phyloP scores from a whole-genome alignment of 2,797 vertebrate species.

The Paedocypris micromegethes region DNA sequence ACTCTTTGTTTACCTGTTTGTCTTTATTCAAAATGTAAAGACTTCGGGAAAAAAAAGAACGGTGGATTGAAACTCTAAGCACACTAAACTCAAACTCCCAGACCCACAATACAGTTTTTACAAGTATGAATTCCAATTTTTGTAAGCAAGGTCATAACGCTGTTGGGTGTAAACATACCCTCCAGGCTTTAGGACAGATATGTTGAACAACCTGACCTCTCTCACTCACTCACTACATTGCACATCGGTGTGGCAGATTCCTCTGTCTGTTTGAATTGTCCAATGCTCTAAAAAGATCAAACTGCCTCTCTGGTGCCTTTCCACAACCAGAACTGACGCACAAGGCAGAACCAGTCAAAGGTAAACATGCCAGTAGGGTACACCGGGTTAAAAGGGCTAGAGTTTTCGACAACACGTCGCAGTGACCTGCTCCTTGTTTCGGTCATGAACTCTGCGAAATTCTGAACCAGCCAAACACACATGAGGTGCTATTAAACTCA shows the following conservation, averaged over 20 bases:
- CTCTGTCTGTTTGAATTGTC: constrained; percentile 35
- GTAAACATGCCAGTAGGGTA: constrained; percentile 33
- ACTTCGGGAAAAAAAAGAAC: too few relatives aligned
- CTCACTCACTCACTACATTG: constrained; percentile 40
- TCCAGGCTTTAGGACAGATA: constrained; percentile 20
- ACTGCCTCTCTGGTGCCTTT: constrained; percentile 28
- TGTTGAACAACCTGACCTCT: constrained; percentile 34
- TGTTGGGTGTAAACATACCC: constrained; percentile 32
- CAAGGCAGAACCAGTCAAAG: constrained; percentile 21
- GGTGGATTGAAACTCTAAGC: too few relatives aligned
- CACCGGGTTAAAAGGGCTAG: not conserved
- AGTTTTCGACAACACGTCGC: constrained; percentile 35
- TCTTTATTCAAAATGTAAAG: constrained; percentile 7
- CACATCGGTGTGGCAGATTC: constrained; percentile 38
- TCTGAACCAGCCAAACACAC: constrained; percentile 10
- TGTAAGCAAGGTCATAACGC: constrained; percentile 11
- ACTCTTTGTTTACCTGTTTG: constrained; percentile 34
- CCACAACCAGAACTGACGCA: constrained; percentile 26
- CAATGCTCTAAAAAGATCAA: constrained; percentile 35
- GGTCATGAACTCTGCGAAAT: constrained; percentile 21
- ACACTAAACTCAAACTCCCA: too few relatives aligned
- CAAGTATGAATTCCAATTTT: constrained; percentile 1
- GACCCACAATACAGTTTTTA: not conserved
- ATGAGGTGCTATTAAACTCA: constrained; percentile 38
- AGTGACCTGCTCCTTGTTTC: constrained; percentile 35